These are phyloP conservation scores for Tichodroma muraria DNA, from an alignment of 2,113 vertebrate species.

Conservation along the genomic window DNA sequence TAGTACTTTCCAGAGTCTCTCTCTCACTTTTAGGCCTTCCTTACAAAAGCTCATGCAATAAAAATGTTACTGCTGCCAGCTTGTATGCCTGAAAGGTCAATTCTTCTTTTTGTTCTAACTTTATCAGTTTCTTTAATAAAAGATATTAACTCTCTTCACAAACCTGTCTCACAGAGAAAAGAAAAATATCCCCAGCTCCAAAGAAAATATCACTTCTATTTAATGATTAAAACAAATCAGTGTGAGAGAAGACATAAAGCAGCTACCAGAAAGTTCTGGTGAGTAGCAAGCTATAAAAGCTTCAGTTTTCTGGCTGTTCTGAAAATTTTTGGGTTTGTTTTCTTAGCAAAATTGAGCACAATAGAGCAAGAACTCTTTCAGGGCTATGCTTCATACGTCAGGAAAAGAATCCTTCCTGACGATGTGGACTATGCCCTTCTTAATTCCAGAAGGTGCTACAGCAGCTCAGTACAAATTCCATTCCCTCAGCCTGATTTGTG, in stretches of 20 bases:
- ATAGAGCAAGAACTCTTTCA: background rate
- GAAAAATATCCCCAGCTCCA: background rate
- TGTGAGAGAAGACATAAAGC: background rate
- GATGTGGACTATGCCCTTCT: background rate
- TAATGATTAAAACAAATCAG: background rate
- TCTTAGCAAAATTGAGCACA: background rate
- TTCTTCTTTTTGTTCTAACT: background rate
- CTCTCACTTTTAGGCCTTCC: background rate
- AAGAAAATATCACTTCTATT: background rate
- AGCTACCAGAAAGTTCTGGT: background rate
- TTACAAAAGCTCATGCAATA: background rate
- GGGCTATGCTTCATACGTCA: background rate
- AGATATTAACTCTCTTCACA: background rate
- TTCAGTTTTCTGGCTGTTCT: background rate
- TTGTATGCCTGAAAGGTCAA: background rate
- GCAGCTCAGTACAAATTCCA: background rate
- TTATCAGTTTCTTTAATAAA: slow-evolving; percentile 22
- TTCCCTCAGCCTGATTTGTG: background rate
- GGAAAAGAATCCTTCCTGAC: background rate
- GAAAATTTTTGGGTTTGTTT: background rate
- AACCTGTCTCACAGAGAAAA: background rate
- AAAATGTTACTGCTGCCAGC: background rate
- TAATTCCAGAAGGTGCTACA: background rate
- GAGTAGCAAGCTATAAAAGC: background rate
- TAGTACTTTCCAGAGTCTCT: background rate